Evolutionary conservation across 2,888 invertebrate species (phyloP), one percentile per base, ranked within the genome.

Genomic region (Apodemia mormo): DNA sequence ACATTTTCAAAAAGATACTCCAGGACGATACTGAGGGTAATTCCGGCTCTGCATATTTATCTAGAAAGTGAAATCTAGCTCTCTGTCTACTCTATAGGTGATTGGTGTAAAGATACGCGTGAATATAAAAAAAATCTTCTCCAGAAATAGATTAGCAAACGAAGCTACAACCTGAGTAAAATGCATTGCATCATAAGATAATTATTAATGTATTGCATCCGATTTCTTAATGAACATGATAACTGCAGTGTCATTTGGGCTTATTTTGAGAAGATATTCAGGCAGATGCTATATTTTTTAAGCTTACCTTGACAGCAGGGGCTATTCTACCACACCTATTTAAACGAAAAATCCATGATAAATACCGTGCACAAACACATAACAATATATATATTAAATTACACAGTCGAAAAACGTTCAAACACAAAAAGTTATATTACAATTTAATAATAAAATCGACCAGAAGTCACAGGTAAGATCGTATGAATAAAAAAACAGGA

Each of bases 401-500:
- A 49, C 22, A 22, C 54, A 22, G 52, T 64, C 8, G 12, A 8
- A 33, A 33, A 33, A 64, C 64, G n/a, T 37, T 37, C 8, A n/a
- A n/a, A 64, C 64, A 64, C 14, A 64, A 14, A 61, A 61, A 33
- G 22, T 54, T 8, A 54, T 8, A 61, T 64, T 37, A 64, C 64
- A 67, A 52, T n/a, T 54, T 8, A n/a, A 52, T 52, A n/a, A 52
- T 52, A n/a, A 14, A 52, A 54, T 54, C 54, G 12, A 68, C 8
- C n/a, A 43, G 61, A 61, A 58, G 58, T 58, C 29, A 68, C 68
- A 67, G 40, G 68, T 65, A 72, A 73, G 65, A 61, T 49, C 65
- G 70, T 56, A 45, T 67, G 68, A 72, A 72, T 65, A 52, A 67
- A 70, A 40, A 72, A 67, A 72, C 72, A 74, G 72, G 72, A 76